Percentiles rank a stretch among this genome's conserved stretches.
These are phyloP conservation scores for Poeciliopsis gracilis DNA, from an alignment of 2,797 vertebrate species.

Conservation along the genomic window DNA sequence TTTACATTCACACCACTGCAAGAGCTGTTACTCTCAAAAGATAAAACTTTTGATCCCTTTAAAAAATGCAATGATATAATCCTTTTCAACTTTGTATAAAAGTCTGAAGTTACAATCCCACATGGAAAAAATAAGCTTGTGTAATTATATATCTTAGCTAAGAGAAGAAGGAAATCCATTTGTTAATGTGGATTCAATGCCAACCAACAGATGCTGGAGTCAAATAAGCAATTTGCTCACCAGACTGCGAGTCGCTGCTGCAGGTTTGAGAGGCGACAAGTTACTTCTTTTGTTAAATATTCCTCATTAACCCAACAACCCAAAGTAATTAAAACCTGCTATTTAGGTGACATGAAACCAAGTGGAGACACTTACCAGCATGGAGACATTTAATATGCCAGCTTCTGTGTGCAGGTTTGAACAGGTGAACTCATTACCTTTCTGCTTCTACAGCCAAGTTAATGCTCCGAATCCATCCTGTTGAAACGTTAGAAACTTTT, in stretches of 20 bases:
- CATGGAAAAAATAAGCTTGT: conserved; percentile 14
- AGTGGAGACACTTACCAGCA: not conserved
- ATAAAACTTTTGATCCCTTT: not conserved
- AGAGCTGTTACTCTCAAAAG: not conserved
- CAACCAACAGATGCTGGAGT: conserved; percentile 30
- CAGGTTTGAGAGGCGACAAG: conserved; percentile 6
- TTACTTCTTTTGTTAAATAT: conserved; percentile 1
- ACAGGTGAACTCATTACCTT: conserved; percentile 16
- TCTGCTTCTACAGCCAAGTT: not conserved
- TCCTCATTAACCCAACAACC: not conserved
- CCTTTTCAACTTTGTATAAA: not conserved
- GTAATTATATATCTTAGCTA: conserved; percentile 14
- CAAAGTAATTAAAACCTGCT: not conserved
- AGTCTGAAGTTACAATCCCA: not conserved
- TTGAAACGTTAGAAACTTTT: not conserved
- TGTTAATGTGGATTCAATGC: conserved; percentile 14
- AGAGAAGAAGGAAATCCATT: conserved; percentile 1
- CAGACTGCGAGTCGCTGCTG: conserved; percentile 4
- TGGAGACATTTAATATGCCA: conserved; percentile 15
- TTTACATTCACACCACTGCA: not conserved
- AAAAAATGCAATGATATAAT: not conserved
- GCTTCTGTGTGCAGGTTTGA: conserved; percentile 11
- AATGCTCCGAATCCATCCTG: conserved; percentile 12
- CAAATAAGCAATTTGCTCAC: conserved; percentile 5
- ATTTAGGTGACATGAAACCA: not conserved